These are phyloP conservation scores for Morinoia aosen DNA, from an alignment of 2,888 invertebrate species.

Conservation along the genomic window DNA sequence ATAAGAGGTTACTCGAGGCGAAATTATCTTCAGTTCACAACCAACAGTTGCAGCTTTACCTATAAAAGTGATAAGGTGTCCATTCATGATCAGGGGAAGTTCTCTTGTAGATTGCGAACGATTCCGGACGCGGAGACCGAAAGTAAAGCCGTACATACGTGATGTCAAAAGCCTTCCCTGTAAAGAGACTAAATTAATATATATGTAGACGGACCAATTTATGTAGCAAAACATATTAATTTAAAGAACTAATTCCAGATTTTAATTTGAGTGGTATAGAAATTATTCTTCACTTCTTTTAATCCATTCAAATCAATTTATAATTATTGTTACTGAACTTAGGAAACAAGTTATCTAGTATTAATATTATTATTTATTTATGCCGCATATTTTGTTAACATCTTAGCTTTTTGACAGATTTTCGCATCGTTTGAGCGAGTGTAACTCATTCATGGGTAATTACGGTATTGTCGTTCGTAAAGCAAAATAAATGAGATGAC, in stretches of 20 bases:
- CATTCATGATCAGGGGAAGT: constrained; percentile 83
- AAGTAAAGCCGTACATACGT: constrained; percentile 95
- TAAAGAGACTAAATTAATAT: constrained; percentile 69
- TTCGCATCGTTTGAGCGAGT: too few species aligned
- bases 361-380: background rate
- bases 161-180: constrained; percentile 96
- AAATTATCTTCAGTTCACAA: background rate
- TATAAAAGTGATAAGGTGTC: constrained; percentile 93
- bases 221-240: background rate
- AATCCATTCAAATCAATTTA: too few species aligned
- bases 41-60: constrained; percentile 72
- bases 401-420: too few species aligned
- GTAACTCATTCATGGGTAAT: too few species aligned
- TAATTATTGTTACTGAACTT: too few species aligned
- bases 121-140: constrained; percentile 96
- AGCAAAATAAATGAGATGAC: too few species aligned
- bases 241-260: background rate
- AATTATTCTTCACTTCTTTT: too few species aligned
- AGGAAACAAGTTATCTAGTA: too few species aligned
- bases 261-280: background rate
- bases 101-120: constrained; percentile 95
- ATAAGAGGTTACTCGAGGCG: background rate
- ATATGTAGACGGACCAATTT: background rate
- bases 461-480: too few species aligned
- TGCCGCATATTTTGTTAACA: too few species aligned